These are phyloP conservation scores for Apamea anceps DNA, from an alignment of 2,888 invertebrate genomes.

Conservation along the genomic window DNA sequence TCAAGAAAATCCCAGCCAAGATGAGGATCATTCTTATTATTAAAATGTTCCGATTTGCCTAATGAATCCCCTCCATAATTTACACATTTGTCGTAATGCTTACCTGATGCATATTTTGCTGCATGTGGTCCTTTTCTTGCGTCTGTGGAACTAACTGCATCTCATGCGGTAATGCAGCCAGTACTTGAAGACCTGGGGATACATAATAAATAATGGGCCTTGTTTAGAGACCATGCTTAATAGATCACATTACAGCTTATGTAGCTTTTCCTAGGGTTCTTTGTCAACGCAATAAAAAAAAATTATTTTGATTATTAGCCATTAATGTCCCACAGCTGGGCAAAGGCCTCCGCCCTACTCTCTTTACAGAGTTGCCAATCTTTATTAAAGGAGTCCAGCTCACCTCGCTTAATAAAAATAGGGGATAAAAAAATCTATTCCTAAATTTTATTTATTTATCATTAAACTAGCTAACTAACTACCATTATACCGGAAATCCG, in stretches of 20 bases:
- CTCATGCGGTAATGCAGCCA: conserved; percentile 93
- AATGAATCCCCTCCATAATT: not conserved
- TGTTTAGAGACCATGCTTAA: not conserved
- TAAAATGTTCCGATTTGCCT: not conserved
- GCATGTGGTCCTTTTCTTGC: conserved; percentile 79
- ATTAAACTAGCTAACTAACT: no score
- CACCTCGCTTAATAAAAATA: not conserved
- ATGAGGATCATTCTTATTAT: not conserved
- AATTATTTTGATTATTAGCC: no score
- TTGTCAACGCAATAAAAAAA: not conserved
- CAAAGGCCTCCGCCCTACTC: no score
- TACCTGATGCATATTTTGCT: conserved; percentile 80
- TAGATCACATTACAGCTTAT: not conserved
- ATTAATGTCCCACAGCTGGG: no score
- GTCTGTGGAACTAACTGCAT: conserved; percentile 90
- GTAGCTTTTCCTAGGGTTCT: not conserved
- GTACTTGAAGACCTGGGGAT: conserved; percentile 91
- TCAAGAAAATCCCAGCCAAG: not conserved
- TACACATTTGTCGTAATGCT: not conserved
- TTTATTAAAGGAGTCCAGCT: no score
- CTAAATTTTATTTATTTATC: no score
- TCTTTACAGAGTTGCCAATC: no score
- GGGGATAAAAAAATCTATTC: not conserved
- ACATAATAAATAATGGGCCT: not conserved
- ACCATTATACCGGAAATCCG: not conserved